phyloP scores from a whole-genome alignment of 2,113 vertebrate genomes.

The Dunckerocampus dactyliophorus region DNA sequence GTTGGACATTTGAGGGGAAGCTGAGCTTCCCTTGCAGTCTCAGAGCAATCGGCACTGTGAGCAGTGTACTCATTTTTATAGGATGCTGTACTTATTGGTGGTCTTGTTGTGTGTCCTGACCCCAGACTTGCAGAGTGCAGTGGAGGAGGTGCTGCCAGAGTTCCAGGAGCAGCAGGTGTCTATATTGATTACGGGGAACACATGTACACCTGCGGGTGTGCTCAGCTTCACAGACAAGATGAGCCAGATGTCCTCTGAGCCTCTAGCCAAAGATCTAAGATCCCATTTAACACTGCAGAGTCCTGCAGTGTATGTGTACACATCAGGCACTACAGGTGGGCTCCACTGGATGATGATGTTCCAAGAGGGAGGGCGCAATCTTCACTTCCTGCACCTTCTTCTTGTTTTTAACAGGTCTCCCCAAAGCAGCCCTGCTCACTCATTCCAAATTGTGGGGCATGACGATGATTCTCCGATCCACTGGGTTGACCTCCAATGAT shows the following conservation, averaged over 20 bases:
- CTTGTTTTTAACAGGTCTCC: conserved; percentile 42
- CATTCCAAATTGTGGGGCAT: conserved; percentile 58
- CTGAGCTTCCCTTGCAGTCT: too few relatives aligned
- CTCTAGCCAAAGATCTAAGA: conserved; percentile 67
- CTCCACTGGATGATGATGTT: background rate
- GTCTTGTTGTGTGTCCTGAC: background rate
- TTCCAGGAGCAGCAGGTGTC: conserved; percentile 69
- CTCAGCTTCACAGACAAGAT: conserved; percentile 75
- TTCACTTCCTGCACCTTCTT: background rate
- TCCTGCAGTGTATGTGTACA: conserved; percentile 79
- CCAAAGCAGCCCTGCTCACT: conserved; percentile 73
- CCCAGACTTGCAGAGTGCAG: conserved; percentile 69
- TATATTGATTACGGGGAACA: conserved; percentile 71
- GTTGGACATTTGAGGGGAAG: too few relatives aligned
- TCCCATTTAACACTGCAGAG: conserved; percentile 63
- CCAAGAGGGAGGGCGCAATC: background rate
- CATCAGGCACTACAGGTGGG: conserved; percentile 88
- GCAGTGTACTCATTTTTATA: too few relatives aligned
- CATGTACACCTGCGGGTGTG: conserved; percentile 50
- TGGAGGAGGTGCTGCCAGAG: conserved; percentile 78
- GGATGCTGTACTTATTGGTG: too few relatives aligned
- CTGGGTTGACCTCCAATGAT: conserved; percentile 56
- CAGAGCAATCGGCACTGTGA: too few relatives aligned
- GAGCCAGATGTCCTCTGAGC: conserved; percentile 67
- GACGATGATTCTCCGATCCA: background rate